Base-by-base conservation (phyloP, 2,797 vertebrate species). In the Alcedo atthis region DNA sequence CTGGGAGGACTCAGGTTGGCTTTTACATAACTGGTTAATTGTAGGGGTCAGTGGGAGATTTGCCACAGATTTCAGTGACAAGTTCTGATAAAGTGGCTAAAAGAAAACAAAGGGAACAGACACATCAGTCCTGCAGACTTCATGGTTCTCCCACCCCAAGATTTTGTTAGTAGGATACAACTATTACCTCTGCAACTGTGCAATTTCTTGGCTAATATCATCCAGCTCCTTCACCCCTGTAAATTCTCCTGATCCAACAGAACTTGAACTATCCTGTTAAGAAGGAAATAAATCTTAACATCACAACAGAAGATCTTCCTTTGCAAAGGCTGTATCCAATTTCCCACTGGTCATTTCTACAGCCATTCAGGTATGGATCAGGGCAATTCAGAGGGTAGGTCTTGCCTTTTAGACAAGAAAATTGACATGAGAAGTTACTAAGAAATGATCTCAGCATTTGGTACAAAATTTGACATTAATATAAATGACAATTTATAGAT, bases 151-250 rank as follows among this genome's bases (percentile, higher is more conserved):
- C 54, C 48, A 49, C 24, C 33, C 17, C 43, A 51, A 12, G 12
- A 19, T 55, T 71, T 42, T 69, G n/a, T 33, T 54, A 64, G 35
- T 2, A 9, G 15, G 24, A 15, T 30, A 45, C 68, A 55, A 48
- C 30, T 9, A 35, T 97, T 96, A 99, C 99, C 99, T 99, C 95
- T 99, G 99, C 55, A 99, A 93, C 96, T 99, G 99, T 13, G 98
- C 98, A 6, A 99, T 99, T 96, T 99, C 99, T 90, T 99, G 99
- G 90, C 98, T 99, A 87, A 99, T 98, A 85, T 99, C 99, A 57
- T 99, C 99, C 66, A 99, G 97, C 83, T 99, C 99, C 92, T 99
- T 99, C 93, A 99, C 98, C 5, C 99, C 99, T 7, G 98, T 99
- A 86, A 99, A 99, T 87, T 99, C 99, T n/a, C 99, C 99, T 1